A percentile compares a stretch with the other conserved stretches of the same genome.
These are phyloP conservation scores for Lamprologus tigripictilis DNA, from an alignment of 2,113 vertebrate genomes.

Conservation along the genomic window DNA sequence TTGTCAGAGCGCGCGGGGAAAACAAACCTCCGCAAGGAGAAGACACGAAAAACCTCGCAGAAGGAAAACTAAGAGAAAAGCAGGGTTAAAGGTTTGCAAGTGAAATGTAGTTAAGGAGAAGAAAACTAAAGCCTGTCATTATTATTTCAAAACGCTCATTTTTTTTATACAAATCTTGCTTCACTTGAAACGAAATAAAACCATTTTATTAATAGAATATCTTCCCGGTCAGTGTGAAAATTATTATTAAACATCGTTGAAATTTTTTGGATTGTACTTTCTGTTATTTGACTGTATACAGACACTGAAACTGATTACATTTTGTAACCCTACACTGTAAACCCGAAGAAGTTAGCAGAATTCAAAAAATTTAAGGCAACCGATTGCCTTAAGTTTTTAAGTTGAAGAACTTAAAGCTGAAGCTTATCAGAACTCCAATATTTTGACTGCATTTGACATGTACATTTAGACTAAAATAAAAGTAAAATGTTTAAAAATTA, in stretches of 20 bases:
- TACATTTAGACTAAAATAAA: not conserved
- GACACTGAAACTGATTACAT: no score
- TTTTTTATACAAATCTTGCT: not conserved
- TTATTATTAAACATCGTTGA: not conserved
- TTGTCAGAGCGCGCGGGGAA: not conserved
- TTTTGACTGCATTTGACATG: not conserved
- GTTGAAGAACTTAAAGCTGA: not conserved
- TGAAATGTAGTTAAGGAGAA: not conserved
- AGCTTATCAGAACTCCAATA: not conserved
- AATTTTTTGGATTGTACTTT: not conserved
- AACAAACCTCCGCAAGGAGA: not conserved
- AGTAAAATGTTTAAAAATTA: not conserved
- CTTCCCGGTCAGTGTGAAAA: not conserved
- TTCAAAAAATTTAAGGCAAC: not conserved
- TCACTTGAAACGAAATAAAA: not conserved
- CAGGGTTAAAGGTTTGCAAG: not conserved
- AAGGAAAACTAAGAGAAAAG: not conserved
- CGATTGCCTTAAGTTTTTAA: not conserved
- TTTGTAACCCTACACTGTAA: not conserved
- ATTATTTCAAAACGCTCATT: not conserved
- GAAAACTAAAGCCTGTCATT: not conserved
- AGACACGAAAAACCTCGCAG: not conserved
- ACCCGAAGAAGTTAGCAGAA: not conserved
- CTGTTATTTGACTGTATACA: no score
- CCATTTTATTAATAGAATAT: not conserved